A percentile compares a stretch with the other conserved stretches of the same genome.
Evolutionary conservation across 2,113 vertebrate species (phyloP).

Genomic region (Chrysemys picta): DNA sequence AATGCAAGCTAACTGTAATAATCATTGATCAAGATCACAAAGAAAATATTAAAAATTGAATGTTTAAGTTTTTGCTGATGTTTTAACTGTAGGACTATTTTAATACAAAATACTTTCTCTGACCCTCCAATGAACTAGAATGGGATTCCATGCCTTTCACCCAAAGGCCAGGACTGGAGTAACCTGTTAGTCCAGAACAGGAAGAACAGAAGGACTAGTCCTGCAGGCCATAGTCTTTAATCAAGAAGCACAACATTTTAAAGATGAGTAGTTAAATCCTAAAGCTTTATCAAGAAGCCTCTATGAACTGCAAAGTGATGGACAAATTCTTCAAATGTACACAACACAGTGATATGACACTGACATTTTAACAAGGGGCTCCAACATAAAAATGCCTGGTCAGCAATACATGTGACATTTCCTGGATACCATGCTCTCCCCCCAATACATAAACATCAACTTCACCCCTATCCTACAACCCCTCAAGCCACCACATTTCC

Average conservation of each 20-base stretch:
- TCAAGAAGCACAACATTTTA: neutral
- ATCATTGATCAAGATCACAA: neutral
- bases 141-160: neutral
- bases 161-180: neutral
- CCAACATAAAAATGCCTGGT: neutral
- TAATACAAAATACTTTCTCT: neutral
- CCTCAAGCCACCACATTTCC: neutral
- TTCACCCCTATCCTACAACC: fast-evolving
- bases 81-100: neutral
- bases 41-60: neutral
- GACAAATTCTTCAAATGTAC: neutral
- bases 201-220: neutral
- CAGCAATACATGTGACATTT: neutral
- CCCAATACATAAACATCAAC: neutral
- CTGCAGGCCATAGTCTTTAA: neutral
- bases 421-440: neutral
- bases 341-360: neutral
- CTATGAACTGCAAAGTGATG: neutral
- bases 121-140: neutral
- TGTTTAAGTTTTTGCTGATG: neutral
- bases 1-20: neutral
- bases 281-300: neutral
- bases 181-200: neutral
- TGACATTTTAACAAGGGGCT: fast-evolving
- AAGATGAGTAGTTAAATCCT: neutral